Conservation (phyloP, 2,797 vertebrate genomes). For the Chanos chanos region DNA sequence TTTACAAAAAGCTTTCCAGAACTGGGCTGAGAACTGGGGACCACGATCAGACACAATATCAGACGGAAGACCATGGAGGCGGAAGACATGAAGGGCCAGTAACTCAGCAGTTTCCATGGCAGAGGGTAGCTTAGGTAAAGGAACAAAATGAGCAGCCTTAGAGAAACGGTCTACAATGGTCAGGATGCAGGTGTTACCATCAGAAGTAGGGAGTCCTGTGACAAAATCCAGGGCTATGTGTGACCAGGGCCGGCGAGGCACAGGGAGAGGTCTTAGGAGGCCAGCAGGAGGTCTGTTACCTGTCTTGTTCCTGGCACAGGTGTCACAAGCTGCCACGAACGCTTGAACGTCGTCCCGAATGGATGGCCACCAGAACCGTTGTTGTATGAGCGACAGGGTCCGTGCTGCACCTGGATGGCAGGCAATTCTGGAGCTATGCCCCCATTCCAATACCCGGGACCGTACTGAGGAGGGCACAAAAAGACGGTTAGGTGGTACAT, state of each 20-base stretch:
- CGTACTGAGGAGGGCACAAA: background rate
- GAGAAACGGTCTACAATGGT: too few relatives aligned
- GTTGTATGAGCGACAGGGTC: background rate
- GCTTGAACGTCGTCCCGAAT: background rate
- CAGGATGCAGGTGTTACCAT: too few relatives aligned
- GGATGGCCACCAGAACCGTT: background rate
- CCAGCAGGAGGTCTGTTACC: background rate
- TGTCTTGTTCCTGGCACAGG: background rate
- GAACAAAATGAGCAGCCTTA: too few relatives aligned
- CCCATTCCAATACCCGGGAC: background rate
- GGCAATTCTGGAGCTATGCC: background rate
- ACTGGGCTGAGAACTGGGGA: background rate
- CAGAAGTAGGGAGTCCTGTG: too few relatives aligned
- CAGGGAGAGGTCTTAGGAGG: background rate
- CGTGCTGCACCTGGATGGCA: background rate
- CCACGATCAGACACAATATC: background rate
- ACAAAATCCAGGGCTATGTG: too few relatives aligned
- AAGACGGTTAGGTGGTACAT: too few relatives aligned
- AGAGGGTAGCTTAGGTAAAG: too few relatives aligned
- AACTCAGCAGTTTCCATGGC: too few relatives aligned
- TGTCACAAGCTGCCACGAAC: background rate
- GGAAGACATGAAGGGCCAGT: background rate
- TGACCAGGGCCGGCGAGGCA: too few relatives aligned
- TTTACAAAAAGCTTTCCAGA: background rate
- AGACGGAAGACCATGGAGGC: background rate